Conservation (phyloP, 1,140 invertebrate genomes). For the Nebria ingens region DNA sequence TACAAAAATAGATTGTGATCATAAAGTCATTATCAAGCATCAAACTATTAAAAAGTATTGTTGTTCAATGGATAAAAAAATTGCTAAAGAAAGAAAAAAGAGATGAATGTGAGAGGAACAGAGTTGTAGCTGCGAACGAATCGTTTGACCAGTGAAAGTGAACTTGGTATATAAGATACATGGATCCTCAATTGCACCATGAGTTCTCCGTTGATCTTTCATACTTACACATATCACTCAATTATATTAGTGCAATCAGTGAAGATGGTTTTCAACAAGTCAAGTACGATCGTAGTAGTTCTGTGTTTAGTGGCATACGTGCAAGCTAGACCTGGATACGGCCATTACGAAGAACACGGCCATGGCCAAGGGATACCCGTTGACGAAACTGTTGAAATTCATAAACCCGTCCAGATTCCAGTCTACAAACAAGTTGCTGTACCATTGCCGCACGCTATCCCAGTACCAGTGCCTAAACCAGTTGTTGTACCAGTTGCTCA, state of each 20-base stretch:
- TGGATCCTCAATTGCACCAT: not conserved
- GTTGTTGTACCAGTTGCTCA: constrained; percentile 56
- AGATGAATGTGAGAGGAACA: not conserved
- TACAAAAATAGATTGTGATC: too few species aligned
- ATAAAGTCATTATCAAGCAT: too few species aligned
- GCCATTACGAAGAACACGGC: not conserved
- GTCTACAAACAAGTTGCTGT: constrained; percentile 57
- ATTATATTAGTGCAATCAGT: not conserved
- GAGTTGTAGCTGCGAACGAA: not conserved
- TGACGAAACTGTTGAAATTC: constrained; percentile 42
- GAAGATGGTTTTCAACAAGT: not conserved
- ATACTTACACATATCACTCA: not conserved
- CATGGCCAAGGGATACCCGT: not conserved
- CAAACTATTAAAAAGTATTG: too few species aligned
- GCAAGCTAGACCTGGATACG: not conserved
- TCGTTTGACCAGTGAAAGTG: not conserved
- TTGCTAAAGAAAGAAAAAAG: too few species aligned
- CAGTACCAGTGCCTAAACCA: constrained; percentile 57
- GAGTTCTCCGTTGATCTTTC: too few species aligned
- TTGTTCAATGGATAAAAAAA: too few species aligned
- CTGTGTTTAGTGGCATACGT: not conserved
- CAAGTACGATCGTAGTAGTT: not conserved
- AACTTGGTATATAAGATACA: not conserved
- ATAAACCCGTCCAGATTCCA: constrained; percentile 54
- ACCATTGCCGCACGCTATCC: constrained; percentile 51